Percentiles rank a stretch among this genome's conserved stretches.
These are phyloP conservation scores for Sialis fuliginosa DNA, from an alignment of 2,888 invertebrate species.

Conservation along the genomic window DNA sequence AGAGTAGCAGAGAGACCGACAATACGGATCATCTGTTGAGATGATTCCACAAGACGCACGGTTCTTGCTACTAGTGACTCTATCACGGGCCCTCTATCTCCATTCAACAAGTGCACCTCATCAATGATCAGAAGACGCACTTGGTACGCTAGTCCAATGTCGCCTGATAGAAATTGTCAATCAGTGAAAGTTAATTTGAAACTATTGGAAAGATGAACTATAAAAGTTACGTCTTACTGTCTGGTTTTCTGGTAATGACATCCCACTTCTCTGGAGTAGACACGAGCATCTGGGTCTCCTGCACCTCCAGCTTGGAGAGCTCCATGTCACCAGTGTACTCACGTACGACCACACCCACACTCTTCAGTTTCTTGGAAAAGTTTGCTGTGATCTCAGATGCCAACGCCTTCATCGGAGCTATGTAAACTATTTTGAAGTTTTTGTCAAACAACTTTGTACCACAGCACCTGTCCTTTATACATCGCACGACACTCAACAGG, in stretches of 20 bases:
- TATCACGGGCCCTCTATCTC: slow-evolving; percentile 92
- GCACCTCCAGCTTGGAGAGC: slow-evolving; percentile 81
- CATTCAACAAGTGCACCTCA: slow-evolving; percentile 92
- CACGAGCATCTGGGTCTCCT: slow-evolving; percentile 92
- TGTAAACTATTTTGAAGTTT: slow-evolving; percentile 95
- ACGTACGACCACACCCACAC: slow-evolving; percentile 63
- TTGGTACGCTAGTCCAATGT: slow-evolving; percentile 73
- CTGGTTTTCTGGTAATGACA: slow-evolving; percentile 90
- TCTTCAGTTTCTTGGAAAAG: slow-evolving; percentile 65
- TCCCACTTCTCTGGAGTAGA: slow-evolving; percentile 99
- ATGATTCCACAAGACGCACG: slow-evolving; percentile 75
- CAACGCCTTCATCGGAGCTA: slow-evolving; percentile 98
- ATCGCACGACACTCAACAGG: slow-evolving; percentile 77
- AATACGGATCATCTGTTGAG: slow-evolving; percentile 90
- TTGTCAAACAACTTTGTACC: slow-evolving; percentile 70
- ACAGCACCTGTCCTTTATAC: slow-evolving; percentile 70
- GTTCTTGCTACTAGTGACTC: slow-evolving; percentile 95
- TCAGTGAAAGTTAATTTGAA: not conserved
- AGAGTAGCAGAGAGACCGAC: slow-evolving; percentile 93
- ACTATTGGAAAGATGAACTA: not conserved
- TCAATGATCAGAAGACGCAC: slow-evolving; percentile 91
- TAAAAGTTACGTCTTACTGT: slow-evolving; percentile 28
- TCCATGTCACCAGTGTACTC: slow-evolving; percentile 99
- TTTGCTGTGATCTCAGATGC: slow-evolving; percentile 97
- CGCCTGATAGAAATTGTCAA: slow-evolving; percentile 31